Base-by-base conservation (phyloP, 2,888 invertebrate genomes). In the Diarsia dahlii region DNA sequence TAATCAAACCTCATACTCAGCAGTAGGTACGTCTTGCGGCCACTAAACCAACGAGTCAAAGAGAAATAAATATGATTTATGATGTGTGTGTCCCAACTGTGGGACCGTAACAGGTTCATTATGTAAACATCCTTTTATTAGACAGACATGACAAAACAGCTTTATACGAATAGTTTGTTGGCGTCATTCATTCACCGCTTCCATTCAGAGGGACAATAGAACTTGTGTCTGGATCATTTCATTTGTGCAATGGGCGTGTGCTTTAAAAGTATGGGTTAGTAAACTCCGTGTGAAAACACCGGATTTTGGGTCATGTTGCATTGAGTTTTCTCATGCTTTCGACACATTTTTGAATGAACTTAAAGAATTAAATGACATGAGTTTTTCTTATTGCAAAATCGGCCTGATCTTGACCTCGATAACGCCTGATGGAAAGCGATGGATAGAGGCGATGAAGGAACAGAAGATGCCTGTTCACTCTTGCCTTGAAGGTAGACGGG, bases 151-250 rank as follows among this genome's bases (percentile, higher is more conserved):
- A 75, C 60, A 80, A 62, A 75, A 80, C 72, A 50, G 48, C 58
- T 75, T 34, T 50, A 50, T 62, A 52, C 18, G 13, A 62, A 68
- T 63, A 66, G 54, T 77, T 54, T 72, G 39, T 23, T 20, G 62
- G 45, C 70, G 20, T 62, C 50, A 73, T 71, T 75, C 63, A 79
- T 71, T 75, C 58, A 80, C 65, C 74, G 72, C 70, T 77, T 39
- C 65, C 69, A 82, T 86, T 82, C 73, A 85, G 13, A 64, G 56
- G 46, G 56, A 87, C 77, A 85, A 86, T 78, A 68, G 74, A 58
- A 74, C 50, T 76, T 80, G 79, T 74, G 75, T 76, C 80, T 73
- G 73, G 76, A 80, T 78, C 76, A 74, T 52, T 80, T 74, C 75
- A 64, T 82, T 77, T 74, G 48, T 46, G 60, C 71, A 77, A 74